A percentile compares a stretch with the other conserved stretches of the same genome.
Conservation (phyloP, 2,113 vertebrate genomes). For the Diadophis punctatus region DNA sequence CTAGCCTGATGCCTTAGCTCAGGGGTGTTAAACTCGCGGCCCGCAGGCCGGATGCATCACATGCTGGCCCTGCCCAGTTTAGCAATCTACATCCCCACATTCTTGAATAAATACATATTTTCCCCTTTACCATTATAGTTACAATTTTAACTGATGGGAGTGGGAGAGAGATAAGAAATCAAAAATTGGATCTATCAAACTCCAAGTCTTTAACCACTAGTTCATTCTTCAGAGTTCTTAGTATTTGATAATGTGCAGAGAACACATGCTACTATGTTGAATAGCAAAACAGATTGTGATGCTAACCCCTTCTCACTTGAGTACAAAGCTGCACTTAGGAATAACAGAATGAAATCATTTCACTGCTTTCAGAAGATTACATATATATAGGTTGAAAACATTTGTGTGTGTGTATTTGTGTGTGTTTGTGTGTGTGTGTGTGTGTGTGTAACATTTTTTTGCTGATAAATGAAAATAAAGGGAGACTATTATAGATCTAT, state of each 20-base stretch:
- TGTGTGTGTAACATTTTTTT: too few relatives aligned
- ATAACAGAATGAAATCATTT: not conserved
- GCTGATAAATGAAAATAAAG: too few relatives aligned
- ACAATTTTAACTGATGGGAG: not conserved
- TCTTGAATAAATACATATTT: not conserved
- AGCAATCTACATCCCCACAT: not conserved
- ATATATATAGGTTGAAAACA: not conserved
- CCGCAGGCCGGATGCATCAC: too few relatives aligned
- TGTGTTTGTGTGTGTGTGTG: too few relatives aligned
- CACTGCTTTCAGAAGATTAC: slow-evolving; percentile 11
- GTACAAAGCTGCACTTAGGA: not conserved
- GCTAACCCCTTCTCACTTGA: not conserved
- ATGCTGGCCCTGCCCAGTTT: too few relatives aligned
- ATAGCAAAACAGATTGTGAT: not conserved
- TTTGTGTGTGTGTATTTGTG: not conserved
- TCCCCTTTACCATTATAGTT: not conserved
- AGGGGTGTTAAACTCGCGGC: too few relatives aligned
- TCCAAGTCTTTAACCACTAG: not conserved
- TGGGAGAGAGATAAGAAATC: not conserved
- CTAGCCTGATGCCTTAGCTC: too few relatives aligned
- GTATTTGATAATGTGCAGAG: not conserved
- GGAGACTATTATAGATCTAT: too few relatives aligned
- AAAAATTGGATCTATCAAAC: not conserved
- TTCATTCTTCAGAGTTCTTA: not conserved
- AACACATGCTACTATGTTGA: not conserved